A percentile compares a stretch with the other conserved stretches of the same genome.
These are phyloP conservation scores for Drosophila picticornis DNA, from an alignment of 2,888 invertebrate species.

Conservation along the genomic window DNA sequence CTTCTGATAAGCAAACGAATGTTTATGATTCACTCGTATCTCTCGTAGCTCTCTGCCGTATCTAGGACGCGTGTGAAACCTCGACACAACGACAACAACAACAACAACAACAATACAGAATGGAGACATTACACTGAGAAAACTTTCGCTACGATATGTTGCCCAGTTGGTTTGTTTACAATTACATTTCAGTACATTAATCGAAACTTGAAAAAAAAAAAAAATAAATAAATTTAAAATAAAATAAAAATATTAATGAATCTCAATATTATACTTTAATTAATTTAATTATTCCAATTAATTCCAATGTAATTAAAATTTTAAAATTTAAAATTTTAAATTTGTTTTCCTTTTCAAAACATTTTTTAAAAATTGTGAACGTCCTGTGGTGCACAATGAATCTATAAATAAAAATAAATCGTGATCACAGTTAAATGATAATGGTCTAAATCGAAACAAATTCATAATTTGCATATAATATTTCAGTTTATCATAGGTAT, in stretches of 20 bases:
- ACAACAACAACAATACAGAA: not conserved
- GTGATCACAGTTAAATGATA: not conserved
- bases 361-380: not conserved
- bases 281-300: not conserved
- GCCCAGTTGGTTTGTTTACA: too few relatives aligned
- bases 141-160: not conserved
- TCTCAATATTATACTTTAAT: not conserved
- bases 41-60: slow-evolving; percentile 11
- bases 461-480: too few relatives aligned
- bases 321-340: too few relatives aligned
- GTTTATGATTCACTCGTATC: slow-evolving; percentile 43
- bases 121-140: slow-evolving; percentile 7
- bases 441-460: not conserved
- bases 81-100: slow-evolving; percentile 1
- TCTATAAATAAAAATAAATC: not conserved
- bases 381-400: too few relatives aligned
- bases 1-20: slow-evolving; percentile 57
- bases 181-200: not conserved
- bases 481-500: too few relatives aligned
- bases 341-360: too few relatives aligned
- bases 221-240: too few relatives aligned
- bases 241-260: not conserved
- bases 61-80: slow-evolving; percentile 47
- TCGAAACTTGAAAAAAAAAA: not conserved
- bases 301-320: not conserved